Evolutionary conservation across 2,113 vertebrate species (phyloP), one percentile per base, ranked within the genome.

Genomic region (Lophochroa leadbeateri): DNA sequence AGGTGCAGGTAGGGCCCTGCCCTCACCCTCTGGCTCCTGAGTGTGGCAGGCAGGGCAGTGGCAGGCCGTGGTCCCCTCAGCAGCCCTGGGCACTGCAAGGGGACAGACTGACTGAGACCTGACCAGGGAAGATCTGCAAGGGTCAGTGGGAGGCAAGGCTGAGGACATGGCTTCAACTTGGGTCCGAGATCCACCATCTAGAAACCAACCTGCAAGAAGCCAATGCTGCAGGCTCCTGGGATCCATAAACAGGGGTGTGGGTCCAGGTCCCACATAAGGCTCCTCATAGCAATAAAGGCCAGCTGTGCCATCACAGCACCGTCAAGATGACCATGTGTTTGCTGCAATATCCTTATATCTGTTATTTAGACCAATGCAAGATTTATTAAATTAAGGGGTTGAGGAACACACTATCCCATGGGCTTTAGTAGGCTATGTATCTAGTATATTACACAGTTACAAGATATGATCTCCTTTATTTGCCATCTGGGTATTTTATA

Each of bases 41-140:
- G 3, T 16, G 7, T 31, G 10, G 11, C 1, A 0, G 20, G 55
- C n/a, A 83, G 43, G 61, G 5, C 12, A 1, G 2, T 28, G 14
- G 17, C 49, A 72, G 9, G 12, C 49, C 50, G 17, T 13, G 28
- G 24, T 23, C 7, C 18, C 6, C 35, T 77, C 1, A 2, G 20
- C 37, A 55, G 24, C 17, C 14, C 33, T 39, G 27, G 10, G 7
- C 4, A 29, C 5, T 4, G 2, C 17, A 27, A 41, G 5, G 7
- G 3, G 4, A 64, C 13, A 58, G 21, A 27, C 0, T 9, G 55
- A 2, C 13, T 20, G 20, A 20, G 6, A 7, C 3, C 50, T 47
- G 20, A 4, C 4, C 6, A 13, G 10, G 8, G 13, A 15, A 19
- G 3, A 43, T 27, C 6, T 2, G 3, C 3, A 10, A 64, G 33